phyloP scores from a whole-genome alignment of 2,113 vertebrate genomes.

The Oostethus manadensis region DNA sequence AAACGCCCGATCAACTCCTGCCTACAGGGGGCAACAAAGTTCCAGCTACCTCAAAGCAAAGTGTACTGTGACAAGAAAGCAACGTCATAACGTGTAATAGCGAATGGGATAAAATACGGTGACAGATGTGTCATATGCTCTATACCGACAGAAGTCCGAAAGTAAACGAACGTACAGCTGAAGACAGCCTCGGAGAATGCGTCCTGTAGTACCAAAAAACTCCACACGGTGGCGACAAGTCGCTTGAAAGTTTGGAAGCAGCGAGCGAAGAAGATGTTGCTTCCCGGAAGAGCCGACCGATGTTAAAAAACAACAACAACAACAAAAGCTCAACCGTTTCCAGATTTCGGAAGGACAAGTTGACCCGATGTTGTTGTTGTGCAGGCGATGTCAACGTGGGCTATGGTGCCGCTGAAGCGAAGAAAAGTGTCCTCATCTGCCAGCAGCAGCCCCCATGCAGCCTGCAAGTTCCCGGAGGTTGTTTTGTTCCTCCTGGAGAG shows the following conservation, averaged over 20 bases:
- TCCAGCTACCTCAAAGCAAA: neutral
- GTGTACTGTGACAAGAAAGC: too few relatives aligned
- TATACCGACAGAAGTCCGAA: too few relatives aligned
- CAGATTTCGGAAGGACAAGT: too few relatives aligned
- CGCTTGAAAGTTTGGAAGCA: neutral
- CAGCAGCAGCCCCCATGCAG: neutral
- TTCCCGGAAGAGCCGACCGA: neutral
- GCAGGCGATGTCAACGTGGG: neutral
- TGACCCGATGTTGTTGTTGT: neutral
- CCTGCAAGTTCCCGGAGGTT: conserved; percentile 9
- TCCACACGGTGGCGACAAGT: neutral
- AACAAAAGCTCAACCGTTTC: too few relatives aligned
- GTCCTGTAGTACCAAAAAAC: neutral
- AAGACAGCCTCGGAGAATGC: neutral
- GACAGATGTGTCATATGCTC: too few relatives aligned
- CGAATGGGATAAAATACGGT: too few relatives aligned
- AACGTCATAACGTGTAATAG: too few relatives aligned
- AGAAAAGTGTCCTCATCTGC: neutral
- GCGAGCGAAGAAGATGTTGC: neutral
- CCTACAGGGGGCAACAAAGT: neutral
- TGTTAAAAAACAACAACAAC: too few relatives aligned
- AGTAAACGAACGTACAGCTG: too few relatives aligned
- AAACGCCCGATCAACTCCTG: neutral
- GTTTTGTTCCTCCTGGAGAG: conserved; percentile 4
- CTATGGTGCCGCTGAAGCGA: neutral